phyloP scores from a whole-genome alignment of 2,113 vertebrate genomes.

The Gasterosteus nipponicus region DNA sequence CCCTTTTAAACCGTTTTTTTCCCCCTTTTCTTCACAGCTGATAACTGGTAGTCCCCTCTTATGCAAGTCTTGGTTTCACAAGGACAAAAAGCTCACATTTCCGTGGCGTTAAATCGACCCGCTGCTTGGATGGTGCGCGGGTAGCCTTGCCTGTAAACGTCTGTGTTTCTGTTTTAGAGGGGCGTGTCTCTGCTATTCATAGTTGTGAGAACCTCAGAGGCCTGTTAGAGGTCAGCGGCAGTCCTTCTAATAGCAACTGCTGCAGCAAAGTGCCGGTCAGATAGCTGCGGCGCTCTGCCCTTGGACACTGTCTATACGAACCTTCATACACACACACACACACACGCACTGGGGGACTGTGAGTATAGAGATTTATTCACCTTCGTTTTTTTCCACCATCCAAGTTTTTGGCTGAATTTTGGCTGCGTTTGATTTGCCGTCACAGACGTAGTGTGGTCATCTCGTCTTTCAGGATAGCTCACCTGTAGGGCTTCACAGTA shows the following conservation, averaged over 20 bases:
- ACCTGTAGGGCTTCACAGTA: background rate
- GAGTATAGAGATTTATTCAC: slow-evolving; percentile 53
- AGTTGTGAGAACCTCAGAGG: slow-evolving; percentile 69
- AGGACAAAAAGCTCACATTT: background rate
- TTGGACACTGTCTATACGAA: slow-evolving; percentile 19
- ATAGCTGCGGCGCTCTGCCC: slow-evolving; percentile 12
- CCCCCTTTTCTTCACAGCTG: background rate
- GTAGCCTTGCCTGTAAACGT: slow-evolving; percentile 11
- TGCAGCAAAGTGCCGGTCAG: slow-evolving; percentile 40
- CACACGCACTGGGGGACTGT: slow-evolving; percentile 46
- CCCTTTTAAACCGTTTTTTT: background rate
- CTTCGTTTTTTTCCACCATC: background rate
- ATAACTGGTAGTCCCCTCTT: background rate
- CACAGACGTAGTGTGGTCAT: background rate
- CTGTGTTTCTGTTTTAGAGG: slow-evolving; percentile 68
- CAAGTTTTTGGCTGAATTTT: background rate
- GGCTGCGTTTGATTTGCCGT: background rate
- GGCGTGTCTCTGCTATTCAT: slow-evolving; percentile 76
- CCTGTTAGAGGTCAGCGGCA: slow-evolving; percentile 73
- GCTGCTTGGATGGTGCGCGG: slow-evolving; percentile 16
- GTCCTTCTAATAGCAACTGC: slow-evolving; percentile 66
- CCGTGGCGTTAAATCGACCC: slow-evolving; percentile 2
- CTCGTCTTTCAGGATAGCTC: background rate
- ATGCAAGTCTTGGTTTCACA: background rate
- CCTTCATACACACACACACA: slow-evolving; percentile 8